Evolutionary conservation across 1,140 invertebrate species (phyloP).

Genomic region (Sinonovacula constricta): DNA sequence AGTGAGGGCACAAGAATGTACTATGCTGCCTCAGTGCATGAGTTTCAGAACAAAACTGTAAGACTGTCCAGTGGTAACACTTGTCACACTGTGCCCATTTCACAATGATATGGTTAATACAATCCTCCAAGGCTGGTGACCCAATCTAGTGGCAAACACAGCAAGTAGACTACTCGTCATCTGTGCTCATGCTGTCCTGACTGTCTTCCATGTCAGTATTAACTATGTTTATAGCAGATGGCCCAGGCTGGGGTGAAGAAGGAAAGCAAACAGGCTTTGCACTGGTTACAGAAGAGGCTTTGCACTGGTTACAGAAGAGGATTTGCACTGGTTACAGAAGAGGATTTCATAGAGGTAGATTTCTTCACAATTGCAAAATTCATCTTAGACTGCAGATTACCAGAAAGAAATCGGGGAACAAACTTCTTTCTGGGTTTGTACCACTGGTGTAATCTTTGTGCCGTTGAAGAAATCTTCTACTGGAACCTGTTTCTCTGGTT

Average conservation of each 20-base stretch:
- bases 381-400: not conserved
- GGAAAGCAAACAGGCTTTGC: not conserved
- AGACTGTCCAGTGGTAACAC: slow-evolving; percentile 28
- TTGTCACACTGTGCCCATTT: slow-evolving; percentile 47
- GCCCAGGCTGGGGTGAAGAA: not conserved
- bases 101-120: not conserved
- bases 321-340: not conserved
- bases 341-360: not conserved
- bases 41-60: slow-evolving; percentile 7
- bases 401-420: slow-evolving; percentile 1
- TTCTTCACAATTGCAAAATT: not conserved
- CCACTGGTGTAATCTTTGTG: not conserved
- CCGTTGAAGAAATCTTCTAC: not conserved
- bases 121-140: not conserved
- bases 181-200: not conserved
- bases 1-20: slow-evolving; percentile 14
- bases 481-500: not conserved
- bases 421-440: not conserved
- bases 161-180: slow-evolving; percentile 11
- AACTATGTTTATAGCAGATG: not conserved
- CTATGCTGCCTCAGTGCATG: not conserved
- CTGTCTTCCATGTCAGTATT: not conserved
- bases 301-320: too few relatives aligned
- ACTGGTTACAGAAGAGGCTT: not conserved
- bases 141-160: slow-evolving; percentile 18